phyloP scores from a whole-genome alignment of 30 jellyfish, hydroid and myxozoan species.

The Hydractinia echinata region DNA sequence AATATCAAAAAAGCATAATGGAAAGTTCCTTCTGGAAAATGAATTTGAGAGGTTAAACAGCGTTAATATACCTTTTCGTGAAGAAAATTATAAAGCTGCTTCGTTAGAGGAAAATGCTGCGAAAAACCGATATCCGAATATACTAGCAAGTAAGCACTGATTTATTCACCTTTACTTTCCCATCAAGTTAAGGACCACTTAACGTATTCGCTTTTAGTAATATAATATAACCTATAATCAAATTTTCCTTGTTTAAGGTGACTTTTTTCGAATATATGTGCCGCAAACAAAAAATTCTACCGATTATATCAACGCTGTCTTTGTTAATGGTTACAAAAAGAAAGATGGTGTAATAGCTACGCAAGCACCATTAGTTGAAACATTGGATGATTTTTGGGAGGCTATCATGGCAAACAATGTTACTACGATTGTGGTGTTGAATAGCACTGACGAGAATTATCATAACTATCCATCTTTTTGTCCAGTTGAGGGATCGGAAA shows the following conservation, averaged over 20 bases:
- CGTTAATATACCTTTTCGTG: not conserved
- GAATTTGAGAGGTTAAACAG: slow-evolving; percentile 6
- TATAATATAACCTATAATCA: no score
- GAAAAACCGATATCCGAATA: slow-evolving; percentile 8
- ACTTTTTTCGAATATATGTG: no score
- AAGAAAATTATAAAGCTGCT: not conserved
- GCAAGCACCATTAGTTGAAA: slow-evolving; percentile 14
- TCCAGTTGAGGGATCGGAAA: slow-evolving; percentile 13
- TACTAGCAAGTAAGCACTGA: slow-evolving; percentile 33
- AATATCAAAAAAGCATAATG: not conserved
- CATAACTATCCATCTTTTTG: not conserved
- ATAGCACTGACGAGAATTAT: slow-evolving; percentile 8
- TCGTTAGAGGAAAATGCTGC: not conserved
- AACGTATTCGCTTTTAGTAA: no score
- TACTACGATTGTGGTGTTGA: slow-evolving; percentile 15
- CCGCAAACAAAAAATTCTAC: not conserved
- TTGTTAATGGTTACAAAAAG: slow-evolving; percentile 30
- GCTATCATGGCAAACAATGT: slow-evolving; percentile 5
- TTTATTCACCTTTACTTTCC: slow-evolving; percentile 47
- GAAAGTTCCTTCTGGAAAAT: not conserved
- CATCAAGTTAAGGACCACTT: no score
- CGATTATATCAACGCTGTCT: slow-evolving; percentile 22
- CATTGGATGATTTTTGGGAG: slow-evolving; percentile 22
- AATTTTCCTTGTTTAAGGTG: no score
- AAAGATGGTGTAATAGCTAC: slow-evolving; percentile 24